These are phyloP conservation scores for Mellilla xanthometata DNA, from an alignment of 2,888 invertebrate species.

Conservation along the genomic window DNA sequence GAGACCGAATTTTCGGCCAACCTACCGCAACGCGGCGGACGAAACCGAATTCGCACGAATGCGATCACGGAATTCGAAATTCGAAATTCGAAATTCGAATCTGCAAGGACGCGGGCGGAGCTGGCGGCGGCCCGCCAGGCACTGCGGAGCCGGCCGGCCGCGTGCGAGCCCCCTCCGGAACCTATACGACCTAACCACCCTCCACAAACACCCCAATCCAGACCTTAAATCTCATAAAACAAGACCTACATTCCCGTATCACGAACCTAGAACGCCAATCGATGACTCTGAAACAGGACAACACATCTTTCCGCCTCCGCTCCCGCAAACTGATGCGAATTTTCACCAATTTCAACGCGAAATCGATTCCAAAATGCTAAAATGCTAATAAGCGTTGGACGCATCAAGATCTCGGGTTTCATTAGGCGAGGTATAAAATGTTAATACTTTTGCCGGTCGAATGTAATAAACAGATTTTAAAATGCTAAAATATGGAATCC, in stretches of 20 bases:
- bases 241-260: conserved; percentile 36
- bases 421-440: conserved; percentile 48
- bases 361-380: conserved; percentile 54
- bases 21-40: conserved; percentile 67
- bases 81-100: conserved; percentile 16
- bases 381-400: conserved; percentile 51
- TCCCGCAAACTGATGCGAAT: conserved; percentile 58
- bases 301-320: conserved; percentile 75
- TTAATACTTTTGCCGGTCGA: conserved; percentile 39
- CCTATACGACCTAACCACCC: conserved; percentile 55
- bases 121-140: conserved; percentile 72
- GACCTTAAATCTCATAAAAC: conserved; percentile 39
- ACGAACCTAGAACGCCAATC: conserved; percentile 59
- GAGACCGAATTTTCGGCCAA: conserved; percentile 41
- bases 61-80: conserved; percentile 9
- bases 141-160: conserved; percentile 72
- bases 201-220: conserved; percentile 41
- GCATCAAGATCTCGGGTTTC: conserved; percentile 49
- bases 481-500: conserved; percentile 45
- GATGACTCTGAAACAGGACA: conserved; percentile 78
- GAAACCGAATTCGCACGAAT: conserved; percentile 49
- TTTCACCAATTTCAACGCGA: conserved; percentile 56
- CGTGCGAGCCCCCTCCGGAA: conserved; percentile 56
- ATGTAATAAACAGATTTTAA: conserved; percentile 50
- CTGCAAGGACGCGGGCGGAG: conserved; percentile 49